Percentiles rank a stretch among this genome's conserved stretches.
Evolutionary conservation across 53 echinoderm and acorn worm species (phyloP).

Genomic region (Echinarachnius parma): DNA sequence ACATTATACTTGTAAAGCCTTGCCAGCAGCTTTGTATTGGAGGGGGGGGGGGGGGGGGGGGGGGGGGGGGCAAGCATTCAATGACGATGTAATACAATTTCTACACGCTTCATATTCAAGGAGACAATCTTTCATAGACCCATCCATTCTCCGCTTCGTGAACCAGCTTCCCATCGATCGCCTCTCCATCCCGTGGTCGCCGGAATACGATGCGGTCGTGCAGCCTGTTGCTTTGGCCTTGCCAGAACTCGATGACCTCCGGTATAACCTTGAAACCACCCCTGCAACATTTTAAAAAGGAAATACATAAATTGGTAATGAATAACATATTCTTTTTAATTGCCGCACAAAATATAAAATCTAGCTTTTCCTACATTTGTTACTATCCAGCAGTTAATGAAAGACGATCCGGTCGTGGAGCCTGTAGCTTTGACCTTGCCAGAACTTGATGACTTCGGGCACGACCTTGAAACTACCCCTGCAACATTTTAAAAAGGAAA

Average conservation of each 20-base stretch:
- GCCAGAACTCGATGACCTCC: conserved; percentile 92
- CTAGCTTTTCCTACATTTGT: too few relatives aligned
- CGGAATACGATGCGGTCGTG: conserved; percentile 96
- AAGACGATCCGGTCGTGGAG: conserved; percentile 95
- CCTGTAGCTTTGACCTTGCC: conserved; percentile 96
- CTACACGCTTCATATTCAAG: too few relatives aligned
- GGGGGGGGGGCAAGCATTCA: too few relatives aligned
- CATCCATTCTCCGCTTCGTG: conserved; percentile 84
- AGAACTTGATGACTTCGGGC: conserved; percentile 86
- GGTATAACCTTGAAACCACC: conserved; percentile 85
- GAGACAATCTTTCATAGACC: conserved; percentile 86
- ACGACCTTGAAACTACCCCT: conserved; percentile 89
- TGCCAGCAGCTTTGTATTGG: too few relatives aligned
- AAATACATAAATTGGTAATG: too few relatives aligned
- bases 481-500: too few relatives aligned
- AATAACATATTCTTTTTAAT: too few relatives aligned
- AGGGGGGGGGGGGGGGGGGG: too few relatives aligned
- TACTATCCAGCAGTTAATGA: conserved; percentile 43
- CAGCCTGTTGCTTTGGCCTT: conserved; percentile 90
- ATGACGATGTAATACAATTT: too few relatives aligned
- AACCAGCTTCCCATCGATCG: conserved; percentile 58
- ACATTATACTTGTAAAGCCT: too few relatives aligned
- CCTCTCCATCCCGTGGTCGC: conserved; percentile 50
- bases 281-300: too few relatives aligned
- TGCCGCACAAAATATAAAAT: too few relatives aligned